Base-by-base conservation (phyloP, 2,888 invertebrate species). In the Scaptodrosophila latifasciaeformis region DNA sequence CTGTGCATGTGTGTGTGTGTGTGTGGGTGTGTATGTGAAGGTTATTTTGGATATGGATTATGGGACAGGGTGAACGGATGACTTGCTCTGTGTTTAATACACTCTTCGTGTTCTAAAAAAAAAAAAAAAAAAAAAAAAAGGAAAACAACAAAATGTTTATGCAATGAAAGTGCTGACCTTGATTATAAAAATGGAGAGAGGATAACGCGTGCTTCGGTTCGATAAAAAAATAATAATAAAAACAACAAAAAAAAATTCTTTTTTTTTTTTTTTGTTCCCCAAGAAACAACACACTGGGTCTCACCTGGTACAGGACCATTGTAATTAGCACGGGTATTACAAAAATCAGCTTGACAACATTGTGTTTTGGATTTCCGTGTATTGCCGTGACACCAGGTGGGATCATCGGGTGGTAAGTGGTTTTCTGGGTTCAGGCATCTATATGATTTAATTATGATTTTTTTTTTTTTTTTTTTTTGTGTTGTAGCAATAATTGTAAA, bases 341-440 rank as follows among this genome's bases (percentile, higher is more conserved):
- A 91, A 89, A 92, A 92, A 86, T 88, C 88, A 80, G 88, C 84
- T 58, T 86, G 85, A 88, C 92, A 93, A 90, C 92, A 93, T 69
- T 82, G 64, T 63, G 84, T 72, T 63, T 79, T 70, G 65, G 78
- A 74, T 59, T 61, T 71, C 47, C 78, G 67, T 63, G 84, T 83
- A 52, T 70, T 76, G 65, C 80, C 87, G 76, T 89, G 88, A 87
- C 91, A 91, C 89, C 89, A 89, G 79, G 89, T 87, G 65, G 90
- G 90, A 86, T 86, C 86, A 82, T 89, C 89, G 67, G 90, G 90
- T 77, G 90, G 90, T 84, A 91, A 89, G 82, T 88, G 87, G 77
- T 84, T 86, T 82, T 87, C 87, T 86, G 86, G 87, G 83, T 88
- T 84, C 88, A 89, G 88, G 90, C 91, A 91, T 90, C 91, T 91